phyloP scores from a whole-genome alignment of 2,113 vertebrate genomes.

The Cebus imitator region DNA sequence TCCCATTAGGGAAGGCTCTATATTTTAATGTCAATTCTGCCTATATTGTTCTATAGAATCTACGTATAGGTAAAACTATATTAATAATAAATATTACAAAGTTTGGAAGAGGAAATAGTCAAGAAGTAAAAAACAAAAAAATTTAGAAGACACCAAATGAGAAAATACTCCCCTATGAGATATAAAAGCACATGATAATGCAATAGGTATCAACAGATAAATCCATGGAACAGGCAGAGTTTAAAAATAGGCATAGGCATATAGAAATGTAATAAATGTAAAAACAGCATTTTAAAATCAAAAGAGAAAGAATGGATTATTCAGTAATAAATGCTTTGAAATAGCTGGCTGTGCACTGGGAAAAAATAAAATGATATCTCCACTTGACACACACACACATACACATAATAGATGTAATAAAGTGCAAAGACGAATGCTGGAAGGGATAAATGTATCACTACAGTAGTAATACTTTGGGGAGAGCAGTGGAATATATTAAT shows the following conservation, averaged over 20 bases:
- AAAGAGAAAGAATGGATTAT: neutral
- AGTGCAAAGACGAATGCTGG: neutral
- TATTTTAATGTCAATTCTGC: neutral
- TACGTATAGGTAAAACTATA: neutral
- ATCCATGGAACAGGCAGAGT: neutral
- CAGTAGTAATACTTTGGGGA: neutral
- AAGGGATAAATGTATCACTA: neutral
- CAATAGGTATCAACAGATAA: neutral
- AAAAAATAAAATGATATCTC: constrained; percentile 22
- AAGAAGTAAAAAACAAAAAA: neutral
- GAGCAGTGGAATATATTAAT: neutral
- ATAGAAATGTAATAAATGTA: constrained; percentile 2
- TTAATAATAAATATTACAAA: neutral
- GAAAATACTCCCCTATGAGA: neutral
- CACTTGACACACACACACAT: neutral
- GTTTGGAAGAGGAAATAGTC: neutral
- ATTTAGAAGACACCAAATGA: neutral
- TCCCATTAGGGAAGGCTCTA: neutral
- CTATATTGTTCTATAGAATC: constrained; percentile 16
- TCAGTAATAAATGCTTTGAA: neutral
- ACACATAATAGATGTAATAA: neutral
- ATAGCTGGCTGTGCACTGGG: neutral
- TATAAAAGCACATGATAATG: neutral
- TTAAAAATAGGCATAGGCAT: neutral
- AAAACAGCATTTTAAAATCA: constrained; percentile 31